Evolutionary conservation across 2,113 vertebrate genomes (phyloP), one percentile per base, ranked within the genome.

Genomic region (Ptyas mucosa): DNA sequence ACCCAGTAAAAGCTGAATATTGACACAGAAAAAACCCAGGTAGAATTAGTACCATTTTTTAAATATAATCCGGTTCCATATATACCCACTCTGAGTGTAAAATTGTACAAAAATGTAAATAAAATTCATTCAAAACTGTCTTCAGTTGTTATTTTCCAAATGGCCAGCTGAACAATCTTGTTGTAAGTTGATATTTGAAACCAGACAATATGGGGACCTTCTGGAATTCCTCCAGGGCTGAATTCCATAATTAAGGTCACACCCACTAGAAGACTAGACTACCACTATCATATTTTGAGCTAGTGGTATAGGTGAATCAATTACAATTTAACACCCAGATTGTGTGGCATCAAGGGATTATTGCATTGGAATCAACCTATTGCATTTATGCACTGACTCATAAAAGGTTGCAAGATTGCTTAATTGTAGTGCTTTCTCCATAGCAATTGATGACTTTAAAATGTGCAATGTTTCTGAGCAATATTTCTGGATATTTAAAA

Each of bases 401-500:
- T 81, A 81, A 81, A 81, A 39, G 34, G 15, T 20, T 81, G 8
- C 23, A 34, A 15, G 20, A 26, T 8, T 87, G 43, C n/a, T 85
- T 64, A 90, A 90, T 52, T 15, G 90, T 1, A 9, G 0, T 0
- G 0, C 1, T 51, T 69, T 51, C 2, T 5, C 24, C 5, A 34
- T 87, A 53, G 43, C 26, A 52, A 0, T 7, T 90, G 55, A 0
- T 29, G 0, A 15, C 24, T 7, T 81, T 52, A 87, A 46, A 51
- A 15, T 8, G 85, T 11, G 8, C 55, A 8, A 0, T 54, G 91
- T 39, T 0, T 2, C n/a, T 1, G 3, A 91, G 87, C 10, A 1
- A 39, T 64, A 20, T 20, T 61, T 55, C 23, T 86, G 15, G 89
- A 0, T 10, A 1, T 0, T 89, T 88, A 87, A 5, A 8, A 0